A percentile compares a stretch with the other conserved stretches of the same genome.
phyloP scores from a whole-genome alignment of 2,888 invertebrate species.

The Odontocolon sp. region DNA sequence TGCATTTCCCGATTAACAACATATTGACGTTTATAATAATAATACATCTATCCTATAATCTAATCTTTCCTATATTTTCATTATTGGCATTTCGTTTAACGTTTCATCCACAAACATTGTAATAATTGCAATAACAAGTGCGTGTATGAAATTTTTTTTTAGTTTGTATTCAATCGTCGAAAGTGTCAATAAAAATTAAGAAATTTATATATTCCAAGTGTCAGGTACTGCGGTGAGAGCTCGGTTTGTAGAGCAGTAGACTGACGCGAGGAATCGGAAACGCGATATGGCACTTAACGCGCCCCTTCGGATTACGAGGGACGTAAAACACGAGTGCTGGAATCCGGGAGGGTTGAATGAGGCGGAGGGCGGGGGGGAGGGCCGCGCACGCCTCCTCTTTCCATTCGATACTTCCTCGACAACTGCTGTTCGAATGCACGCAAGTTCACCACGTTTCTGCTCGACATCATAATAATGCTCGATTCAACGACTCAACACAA shows the following conservation, averaged over 20 bases:
- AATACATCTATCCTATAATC: conserved; percentile 24
- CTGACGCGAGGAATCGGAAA: conserved; percentile 49
- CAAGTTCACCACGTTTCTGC: conserved; percentile 49
- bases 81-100: neutral
- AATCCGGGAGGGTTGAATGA: conserved; percentile 52
- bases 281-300: conserved; percentile 57
- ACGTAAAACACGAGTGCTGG: conserved; percentile 57
- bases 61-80: conserved; percentile 21
- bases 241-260: neutral
- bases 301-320: conserved; percentile 52
- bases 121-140: too few species aligned
- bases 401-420: conserved; percentile 46
- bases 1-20: conserved; percentile 4
- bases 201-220: conserved; percentile 25
- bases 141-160: neutral
- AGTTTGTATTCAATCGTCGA: neutral
- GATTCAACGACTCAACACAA: conserved; percentile 9
- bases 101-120: too few species aligned
- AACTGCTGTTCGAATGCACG: conserved; percentile 28
- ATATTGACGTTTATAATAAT: conserved; percentile 28
- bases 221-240: neutral
- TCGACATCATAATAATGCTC: conserved; percentile 35
- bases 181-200: conserved; percentile 10
- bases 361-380: conserved; percentile 58
- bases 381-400: conserved; percentile 60